phyloP scores from a whole-genome alignment of 2,113 vertebrate species.

The Motacilla alba region DNA sequence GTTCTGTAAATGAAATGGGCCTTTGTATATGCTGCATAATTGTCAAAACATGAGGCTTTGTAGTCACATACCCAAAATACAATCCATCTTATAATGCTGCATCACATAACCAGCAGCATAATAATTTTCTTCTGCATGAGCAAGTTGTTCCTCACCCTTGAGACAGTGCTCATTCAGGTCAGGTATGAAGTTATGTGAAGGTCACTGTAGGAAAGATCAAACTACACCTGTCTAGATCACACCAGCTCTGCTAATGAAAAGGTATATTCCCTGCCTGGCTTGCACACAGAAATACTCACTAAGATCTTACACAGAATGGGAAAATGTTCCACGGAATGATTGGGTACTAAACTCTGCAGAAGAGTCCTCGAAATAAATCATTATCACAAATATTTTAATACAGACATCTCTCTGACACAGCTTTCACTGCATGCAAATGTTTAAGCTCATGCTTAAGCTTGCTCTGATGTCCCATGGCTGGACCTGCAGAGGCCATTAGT shows the following conservation, averaged over 20 bases:
- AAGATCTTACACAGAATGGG: background rate
- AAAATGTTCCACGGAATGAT: background rate
- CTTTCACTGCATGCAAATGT: background rate
- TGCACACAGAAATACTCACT: background rate
- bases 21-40: background rate
- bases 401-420: background rate
- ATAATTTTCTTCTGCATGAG: background rate
- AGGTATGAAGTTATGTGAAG: background rate
- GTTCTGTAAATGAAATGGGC: background rate
- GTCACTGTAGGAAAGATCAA: background rate
- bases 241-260: background rate
- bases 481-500: slow-evolving; percentile 24
- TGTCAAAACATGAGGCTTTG: background rate
- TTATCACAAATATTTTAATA: background rate
- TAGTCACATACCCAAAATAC: background rate
- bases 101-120: background rate
- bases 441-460: background rate
- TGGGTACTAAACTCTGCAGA: background rate
- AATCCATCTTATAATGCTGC: background rate
- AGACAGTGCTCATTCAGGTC: background rate
- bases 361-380: background rate
- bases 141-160: background rate
- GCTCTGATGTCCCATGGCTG: background rate
- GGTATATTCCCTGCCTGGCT: background rate
- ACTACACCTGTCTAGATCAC: background rate